Evolutionary conservation across 2,888 invertebrate genomes (phyloP).

Genomic region (Leptothorax acervorum): DNA sequence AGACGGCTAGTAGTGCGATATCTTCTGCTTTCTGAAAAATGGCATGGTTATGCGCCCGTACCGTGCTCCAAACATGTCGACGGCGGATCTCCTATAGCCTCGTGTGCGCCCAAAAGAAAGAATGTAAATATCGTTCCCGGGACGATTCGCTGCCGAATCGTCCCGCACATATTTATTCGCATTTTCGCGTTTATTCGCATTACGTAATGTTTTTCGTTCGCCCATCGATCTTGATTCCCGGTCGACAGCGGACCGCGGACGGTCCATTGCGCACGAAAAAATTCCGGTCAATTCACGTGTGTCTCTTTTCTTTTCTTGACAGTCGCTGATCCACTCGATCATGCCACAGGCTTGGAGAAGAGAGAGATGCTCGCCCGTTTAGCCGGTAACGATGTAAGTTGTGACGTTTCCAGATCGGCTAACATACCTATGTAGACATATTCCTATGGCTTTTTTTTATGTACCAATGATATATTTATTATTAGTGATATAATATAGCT

Average conservation of each 20-base stretch:
- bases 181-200: conserved; percentile 38
- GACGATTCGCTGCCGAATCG: background rate
- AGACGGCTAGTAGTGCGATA: background rate
- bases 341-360: conserved; percentile 97
- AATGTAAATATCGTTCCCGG: conserved; percentile 46
- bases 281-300: background rate
- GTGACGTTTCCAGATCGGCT: background rate
- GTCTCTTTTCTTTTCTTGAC: conserved; percentile 5
- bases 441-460: background rate
- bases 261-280: background rate
- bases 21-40: conserved; percentile 58
- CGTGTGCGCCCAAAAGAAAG: background rate
- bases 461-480: no score
- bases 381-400: conserved; percentile 93
- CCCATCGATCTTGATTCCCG: conserved; percentile 14
- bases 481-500: background rate
- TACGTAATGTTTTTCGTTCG: conserved; percentile 65
- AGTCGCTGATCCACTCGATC: conserved; percentile 93
- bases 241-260: background rate
- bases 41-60: conserved; percentile 68
- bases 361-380: conserved; percentile 94
- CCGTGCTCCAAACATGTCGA: conserved; percentile 56
- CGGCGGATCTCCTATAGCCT: conserved; percentile 52
- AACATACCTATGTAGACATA: background rate
- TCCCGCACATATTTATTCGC: background rate